A percentile compares a stretch with the other conserved stretches of the same genome.
Conservation (phyloP, 92 coral and sea anemone genomes). For the Meandrina meandrites region DNA sequence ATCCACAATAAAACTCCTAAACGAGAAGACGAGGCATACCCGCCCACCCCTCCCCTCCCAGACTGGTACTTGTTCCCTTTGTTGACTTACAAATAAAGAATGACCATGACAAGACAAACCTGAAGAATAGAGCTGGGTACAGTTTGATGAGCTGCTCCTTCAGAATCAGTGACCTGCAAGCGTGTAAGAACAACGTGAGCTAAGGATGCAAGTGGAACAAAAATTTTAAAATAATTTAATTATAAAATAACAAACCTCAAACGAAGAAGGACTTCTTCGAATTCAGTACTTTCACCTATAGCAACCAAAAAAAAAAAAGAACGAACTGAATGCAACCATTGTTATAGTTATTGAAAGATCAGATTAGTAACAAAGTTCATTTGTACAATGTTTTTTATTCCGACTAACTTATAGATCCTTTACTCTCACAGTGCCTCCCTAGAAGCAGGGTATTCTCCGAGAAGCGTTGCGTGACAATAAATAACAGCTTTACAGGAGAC, state of each 20-base stretch:
- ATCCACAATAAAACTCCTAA: too few relatives aligned
- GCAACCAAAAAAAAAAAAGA: not conserved
- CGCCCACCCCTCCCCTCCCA: too few relatives aligned
- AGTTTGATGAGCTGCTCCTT: conserved; percentile 21
- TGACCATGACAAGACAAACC: conserved; percentile 9
- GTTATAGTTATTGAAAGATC: not conserved
- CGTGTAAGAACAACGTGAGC: not conserved
- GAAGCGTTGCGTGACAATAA: too few relatives aligned
- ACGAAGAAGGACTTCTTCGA: conserved; percentile 5
- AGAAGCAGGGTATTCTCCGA: too few relatives aligned
- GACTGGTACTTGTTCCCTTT: too few relatives aligned
- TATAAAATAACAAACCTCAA: conserved; percentile 15
- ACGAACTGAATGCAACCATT: too few relatives aligned
- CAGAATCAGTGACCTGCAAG: conserved; percentile 18
- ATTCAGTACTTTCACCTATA: conserved; percentile 3
- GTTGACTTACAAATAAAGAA: not conserved
- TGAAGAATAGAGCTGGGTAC: conserved; percentile 43
- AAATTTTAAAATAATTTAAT: not conserved
- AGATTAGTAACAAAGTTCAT: not conserved
- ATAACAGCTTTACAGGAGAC: too few relatives aligned
- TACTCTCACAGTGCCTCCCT: too few relatives aligned
- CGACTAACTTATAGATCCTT: too few relatives aligned
- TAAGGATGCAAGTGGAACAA: not conserved
- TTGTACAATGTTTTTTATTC: too few relatives aligned
- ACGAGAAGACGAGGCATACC: too few relatives aligned